A percentile compares a stretch with the other conserved stretches of the same genome.
phyloP scores from a whole-genome alignment of 2,797 vertebrate genomes.

The Chiroxiphia lanceolata region DNA sequence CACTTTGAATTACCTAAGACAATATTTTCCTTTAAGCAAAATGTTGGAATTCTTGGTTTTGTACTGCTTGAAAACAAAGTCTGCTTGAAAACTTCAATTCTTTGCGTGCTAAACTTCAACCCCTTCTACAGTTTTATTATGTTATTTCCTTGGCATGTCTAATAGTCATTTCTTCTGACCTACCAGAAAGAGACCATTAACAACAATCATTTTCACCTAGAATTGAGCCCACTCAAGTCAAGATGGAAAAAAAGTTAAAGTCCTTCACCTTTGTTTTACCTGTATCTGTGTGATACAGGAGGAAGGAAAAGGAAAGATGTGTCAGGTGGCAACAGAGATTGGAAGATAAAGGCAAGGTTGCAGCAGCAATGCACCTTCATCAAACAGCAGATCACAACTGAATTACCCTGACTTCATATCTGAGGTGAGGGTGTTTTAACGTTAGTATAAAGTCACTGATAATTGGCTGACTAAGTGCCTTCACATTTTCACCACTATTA shows the following conservation, averaged over 20 bases:
- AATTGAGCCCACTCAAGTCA: not conserved
- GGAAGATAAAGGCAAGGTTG: not conserved
- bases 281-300: not conserved
- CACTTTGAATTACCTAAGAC: not conserved
- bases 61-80: not conserved
- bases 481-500: slow-evolving; percentile 73
- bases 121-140: not conserved
- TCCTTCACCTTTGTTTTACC: not conserved
- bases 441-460: slow-evolving; percentile 58
- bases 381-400: not conserved
- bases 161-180: not conserved
- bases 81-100: not conserved
- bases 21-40: not conserved
- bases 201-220: not conserved
- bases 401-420: slow-evolving; percentile 25
- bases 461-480: slow-evolving; percentile 73
- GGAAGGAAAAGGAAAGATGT: not conserved
- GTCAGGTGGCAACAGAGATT: not conserved
- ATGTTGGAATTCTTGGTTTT: not conserved
- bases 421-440: slow-evolving; percentile 53
- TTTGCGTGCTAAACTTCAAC: not conserved
- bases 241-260: not conserved
- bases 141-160: not conserved
- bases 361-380: not conserved
- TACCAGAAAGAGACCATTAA: not conserved